Conservation (phyloP, 2,797 vertebrate species). For the Lepus oiostolus region DNA sequence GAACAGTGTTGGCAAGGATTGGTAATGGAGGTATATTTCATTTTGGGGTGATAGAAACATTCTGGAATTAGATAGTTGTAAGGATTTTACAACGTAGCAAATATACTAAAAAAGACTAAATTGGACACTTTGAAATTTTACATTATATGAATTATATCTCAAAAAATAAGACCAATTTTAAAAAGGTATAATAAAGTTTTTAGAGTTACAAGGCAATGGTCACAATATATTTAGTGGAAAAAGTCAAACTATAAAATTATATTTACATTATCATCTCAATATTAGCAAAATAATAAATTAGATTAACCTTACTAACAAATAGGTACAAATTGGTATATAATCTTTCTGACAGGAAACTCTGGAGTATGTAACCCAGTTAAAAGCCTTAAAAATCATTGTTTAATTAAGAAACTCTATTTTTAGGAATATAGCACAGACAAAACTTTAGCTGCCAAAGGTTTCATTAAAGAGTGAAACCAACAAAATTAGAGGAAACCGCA, state of each 20-base stretch:
- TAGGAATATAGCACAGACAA: background rate
- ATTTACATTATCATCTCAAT: background rate
- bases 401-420: constrained; percentile 1
- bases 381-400: constrained; percentile 39
- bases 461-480: background rate
- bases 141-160: background rate
- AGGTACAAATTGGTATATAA: too few relatives aligned
- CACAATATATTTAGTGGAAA: background rate
- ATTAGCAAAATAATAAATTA: constrained; percentile 8
- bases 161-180: background rate
- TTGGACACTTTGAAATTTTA: background rate
- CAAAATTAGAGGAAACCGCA: constrained; percentile 26
- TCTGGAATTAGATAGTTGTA: background rate
- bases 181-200: constrained; percentile 26
- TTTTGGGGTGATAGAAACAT: background rate
- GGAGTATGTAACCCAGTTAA: background rate
- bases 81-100: background rate
- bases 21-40: background rate
- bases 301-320: constrained; percentile 27
- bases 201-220: background rate
- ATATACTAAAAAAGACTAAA: background rate
- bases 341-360: background rate
- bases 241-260: constrained; percentile 42
- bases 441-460: constrained; percentile 16
- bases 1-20: background rate